A percentile compares a stretch with the other conserved stretches of the same genome.
Evolutionary conservation across 2,888 invertebrate species (phyloP).

Genomic region (Microdon myrmicae): DNA sequence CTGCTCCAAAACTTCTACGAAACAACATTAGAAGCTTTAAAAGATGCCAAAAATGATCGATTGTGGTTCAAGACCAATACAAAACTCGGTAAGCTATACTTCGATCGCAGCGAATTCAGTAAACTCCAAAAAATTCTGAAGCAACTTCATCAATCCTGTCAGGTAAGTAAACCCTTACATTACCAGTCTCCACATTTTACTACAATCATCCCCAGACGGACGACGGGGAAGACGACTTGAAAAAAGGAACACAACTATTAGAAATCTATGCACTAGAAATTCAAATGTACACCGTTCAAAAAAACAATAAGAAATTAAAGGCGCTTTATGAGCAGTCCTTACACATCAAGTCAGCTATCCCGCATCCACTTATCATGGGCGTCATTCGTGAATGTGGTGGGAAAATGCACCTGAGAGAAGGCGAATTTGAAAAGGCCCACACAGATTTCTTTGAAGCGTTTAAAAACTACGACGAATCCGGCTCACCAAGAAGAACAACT

Average conservation of each 20-base stretch:
- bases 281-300: conserved; percentile 99
- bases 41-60: conserved; percentile 98
- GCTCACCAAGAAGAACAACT: conserved; percentile 94
- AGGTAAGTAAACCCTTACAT: conserved; percentile 69
- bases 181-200: background rate
- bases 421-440: conserved; percentile 98
- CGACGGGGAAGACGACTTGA: conserved; percentile 96
- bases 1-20: conserved; percentile 98
- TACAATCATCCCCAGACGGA: conserved; percentile 76
- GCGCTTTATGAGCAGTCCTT: conserved; percentile 97
- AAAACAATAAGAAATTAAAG: conserved; percentile 97
- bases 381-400: conserved; percentile 99
- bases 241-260: conserved; percentile 96
- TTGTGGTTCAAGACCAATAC: conserved; percentile 99
- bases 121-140: conserved; percentile 96
- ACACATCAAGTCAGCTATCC: conserved; percentile 98
- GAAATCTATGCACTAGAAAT: conserved; percentile 99
- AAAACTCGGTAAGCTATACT: conserved; percentile 97
- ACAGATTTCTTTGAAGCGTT: conserved; percentile 99
- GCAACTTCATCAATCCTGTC: conserved; percentile 96
- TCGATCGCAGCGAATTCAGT: conserved; percentile 93
- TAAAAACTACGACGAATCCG: conserved; percentile 99
- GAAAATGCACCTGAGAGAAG: conserved; percentile 98
- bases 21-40: conserved; percentile 91
- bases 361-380: conserved; percentile 99